Evolutionary conservation across 2,797 vertebrate genomes (phyloP).

Genomic region (Siniperca scherzeri): DNA sequence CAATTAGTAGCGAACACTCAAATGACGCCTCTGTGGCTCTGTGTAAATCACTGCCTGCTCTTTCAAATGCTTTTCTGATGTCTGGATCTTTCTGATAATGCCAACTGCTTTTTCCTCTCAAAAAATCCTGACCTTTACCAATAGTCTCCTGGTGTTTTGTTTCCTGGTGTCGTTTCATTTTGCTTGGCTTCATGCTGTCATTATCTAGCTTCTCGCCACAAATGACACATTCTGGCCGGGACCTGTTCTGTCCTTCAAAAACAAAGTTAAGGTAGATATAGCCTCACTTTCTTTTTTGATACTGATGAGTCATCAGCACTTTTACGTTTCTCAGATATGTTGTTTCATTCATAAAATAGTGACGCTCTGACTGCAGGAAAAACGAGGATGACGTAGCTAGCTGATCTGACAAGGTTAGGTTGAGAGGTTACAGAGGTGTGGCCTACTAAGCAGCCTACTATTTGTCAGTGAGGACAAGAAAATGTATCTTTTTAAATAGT

Average conservation of each 20-base stretch:
- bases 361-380: too few species aligned
- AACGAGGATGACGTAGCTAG: too few species aligned
- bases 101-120: background rate
- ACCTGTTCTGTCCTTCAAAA: slow-evolving; percentile 20
- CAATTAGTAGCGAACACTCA: background rate
- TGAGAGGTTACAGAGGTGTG: too few species aligned
- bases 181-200: slow-evolving; percentile 13
- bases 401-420: too few species aligned
- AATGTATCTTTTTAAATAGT: too few species aligned
- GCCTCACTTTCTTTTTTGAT: slow-evolving; percentile 40
- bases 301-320: slow-evolving; percentile 16
- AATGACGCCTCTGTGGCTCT: background rate
- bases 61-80: background rate
- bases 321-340: slow-evolving; percentile 14
- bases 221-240: slow-evolving; percentile 13
- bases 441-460: too few species aligned
- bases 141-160: slow-evolving; percentile 15
- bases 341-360: too few species aligned
- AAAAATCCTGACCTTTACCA: background rate
- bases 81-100: too few species aligned
- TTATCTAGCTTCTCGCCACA: slow-evolving; percentile 34
- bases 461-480: too few species aligned
- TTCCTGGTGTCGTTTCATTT: slow-evolving; percentile 23
- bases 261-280: slow-evolving; percentile 15
- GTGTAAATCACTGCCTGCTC: background rate